phyloP scores from a whole-genome alignment of 2,113 vertebrate genomes.

The Crotalus tigris region DNA sequence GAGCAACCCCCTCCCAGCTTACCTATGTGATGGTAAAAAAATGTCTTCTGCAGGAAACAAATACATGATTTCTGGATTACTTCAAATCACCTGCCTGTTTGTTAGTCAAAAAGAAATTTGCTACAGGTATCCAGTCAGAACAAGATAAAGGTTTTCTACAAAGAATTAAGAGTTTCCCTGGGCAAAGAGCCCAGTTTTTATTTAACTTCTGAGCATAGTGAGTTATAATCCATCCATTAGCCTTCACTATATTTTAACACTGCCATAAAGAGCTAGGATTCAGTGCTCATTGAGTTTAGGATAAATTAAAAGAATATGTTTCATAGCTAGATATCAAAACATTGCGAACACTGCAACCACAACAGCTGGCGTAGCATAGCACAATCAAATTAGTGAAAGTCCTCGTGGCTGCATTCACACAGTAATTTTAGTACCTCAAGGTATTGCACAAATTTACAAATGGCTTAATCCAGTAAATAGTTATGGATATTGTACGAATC shows the following conservation, averaged over 20 bases:
- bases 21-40: not conserved
- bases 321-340: not conserved
- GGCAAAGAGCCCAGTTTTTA: conserved; percentile 29
- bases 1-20: not conserved
- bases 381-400: not conserved
- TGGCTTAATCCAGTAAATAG: not conserved
- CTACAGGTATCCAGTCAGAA: not conserved
- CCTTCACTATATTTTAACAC: not conserved
- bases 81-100: not conserved
- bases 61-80: not conserved
- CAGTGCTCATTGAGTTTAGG: not conserved
- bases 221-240: not conserved
- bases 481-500: not conserved
- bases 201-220: conserved; percentile 9
- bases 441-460: not conserved
- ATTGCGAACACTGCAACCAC: not conserved
- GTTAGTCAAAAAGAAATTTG: conserved; percentile 9
- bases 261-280: not conserved
- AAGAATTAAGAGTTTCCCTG: conserved; percentile 16
- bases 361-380: not conserved
- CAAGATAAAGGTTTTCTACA: not conserved
- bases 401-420: not conserved
- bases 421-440: not conserved
- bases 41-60: not conserved
- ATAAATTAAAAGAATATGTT: not conserved